Conservation (phyloP, 2,113 vertebrate genomes). For the Nothobranchius furzeri region DNA sequence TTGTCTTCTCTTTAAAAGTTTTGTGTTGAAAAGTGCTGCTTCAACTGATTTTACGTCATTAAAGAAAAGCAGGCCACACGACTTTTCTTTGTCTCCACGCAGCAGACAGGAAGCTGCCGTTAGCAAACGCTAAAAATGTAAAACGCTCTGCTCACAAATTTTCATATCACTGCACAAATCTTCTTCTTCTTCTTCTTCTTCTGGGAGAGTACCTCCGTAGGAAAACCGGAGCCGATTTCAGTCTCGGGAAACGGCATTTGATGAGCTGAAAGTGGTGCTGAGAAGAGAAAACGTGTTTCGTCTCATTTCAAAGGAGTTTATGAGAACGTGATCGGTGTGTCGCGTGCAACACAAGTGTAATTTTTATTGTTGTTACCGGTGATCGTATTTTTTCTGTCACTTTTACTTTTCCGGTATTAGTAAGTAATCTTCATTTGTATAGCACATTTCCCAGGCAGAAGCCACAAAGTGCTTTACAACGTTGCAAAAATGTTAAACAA, state of each 20-base stretch:
- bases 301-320: not conserved
- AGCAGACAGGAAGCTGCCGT: constrained; percentile 1
- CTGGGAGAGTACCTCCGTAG: constrained; percentile 13
- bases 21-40: constrained; percentile 25
- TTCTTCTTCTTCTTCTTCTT: not conserved
- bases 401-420: not conserved
- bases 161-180: constrained; percentile 23
- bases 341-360: not conserved
- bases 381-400: not conserved
- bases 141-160: constrained; percentile 27
- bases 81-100: constrained; percentile 10
- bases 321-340: constrained; percentile 1
- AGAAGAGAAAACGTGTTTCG: constrained; percentile 1
- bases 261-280: not conserved
- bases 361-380: too few species aligned
- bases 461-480: too few species aligned
- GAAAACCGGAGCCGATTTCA: not conserved
- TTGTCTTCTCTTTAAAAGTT: constrained; percentile 1
- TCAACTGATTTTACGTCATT: constrained; percentile 30
- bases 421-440: too few species aligned
- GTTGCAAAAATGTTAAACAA: too few species aligned
- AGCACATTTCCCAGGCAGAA: too few species aligned
- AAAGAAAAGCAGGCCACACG: constrained; percentile 43
- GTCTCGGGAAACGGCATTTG: not conserved
- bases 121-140: constrained; percentile 30